Base-by-base conservation (phyloP, 1,140 invertebrate genomes). In the Heliothis subflexa region DNA sequence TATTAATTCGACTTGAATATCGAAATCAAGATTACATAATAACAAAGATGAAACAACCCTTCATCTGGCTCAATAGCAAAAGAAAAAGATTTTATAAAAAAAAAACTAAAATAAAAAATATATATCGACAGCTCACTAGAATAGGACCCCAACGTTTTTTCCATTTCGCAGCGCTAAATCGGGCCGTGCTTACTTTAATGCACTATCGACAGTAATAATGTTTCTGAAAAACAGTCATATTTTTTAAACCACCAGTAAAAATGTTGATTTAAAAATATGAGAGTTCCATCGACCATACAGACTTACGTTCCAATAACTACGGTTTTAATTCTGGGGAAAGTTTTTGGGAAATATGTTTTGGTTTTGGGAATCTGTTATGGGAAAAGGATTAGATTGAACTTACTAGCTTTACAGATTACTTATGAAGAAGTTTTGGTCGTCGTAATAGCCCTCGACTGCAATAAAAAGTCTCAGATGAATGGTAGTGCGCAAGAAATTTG, bases 81-180 rank as follows among this genome's bases (percentile, higher is more conserved):
- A 28, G 28, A 28, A 28, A 28, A 4, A 28, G 28, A 28, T 28
- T 28, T 28, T 28, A n/a, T n/a, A n/a, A n/a, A n/a, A n/a, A n/a
- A n/a, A n/a, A n/a, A n/a, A n/a, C n/a, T n/a, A n/a, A n/a, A n/a
- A n/a, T n/a, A n/a, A n/a, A n/a, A n/a, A n/a, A n/a, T n/a, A n/a
- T 25, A 45, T 81, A 49, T 78, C 78, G 59, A 76, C 18, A 21
- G 55, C 3, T 21, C 3, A 40, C 12, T 21, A 74, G 71, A 86
- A 85, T 88, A 86, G 45, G 4, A 21, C 66, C 54, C 79, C 78
- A 55, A 18, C 64, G 66, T 84, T 85, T 86, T 83, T 89, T 89
- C 86, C 86, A 79, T 85, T 79, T 83, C 79, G 81, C 85, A 82
- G 85, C 82, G 81, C 85, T 89, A 88, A 89, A 87, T 84, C 83